Evolutionary conservation across 2,113 vertebrate genomes (phyloP).

Genomic region (Podocnemis expansa): DNA sequence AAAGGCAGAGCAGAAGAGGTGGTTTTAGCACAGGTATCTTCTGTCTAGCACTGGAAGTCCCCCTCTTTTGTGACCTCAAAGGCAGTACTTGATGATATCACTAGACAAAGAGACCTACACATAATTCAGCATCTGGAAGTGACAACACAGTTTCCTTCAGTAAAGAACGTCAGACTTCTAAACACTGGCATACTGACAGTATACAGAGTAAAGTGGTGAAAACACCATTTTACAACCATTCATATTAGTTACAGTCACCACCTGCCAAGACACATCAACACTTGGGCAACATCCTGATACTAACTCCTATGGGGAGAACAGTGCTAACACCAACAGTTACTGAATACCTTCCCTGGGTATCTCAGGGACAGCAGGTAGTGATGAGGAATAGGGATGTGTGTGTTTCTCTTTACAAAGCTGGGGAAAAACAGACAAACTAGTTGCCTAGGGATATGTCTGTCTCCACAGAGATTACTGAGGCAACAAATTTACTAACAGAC

Average conservation of each 20-base stretch:
- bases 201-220: neutral
- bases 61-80: neutral
- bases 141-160: neutral
- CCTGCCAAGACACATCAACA: neutral
- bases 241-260: neutral
- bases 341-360: neutral
- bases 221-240: neutral
- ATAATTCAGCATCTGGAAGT: neutral
- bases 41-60: neutral
- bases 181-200: neutral
- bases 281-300: fast-evolving
- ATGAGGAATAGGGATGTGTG: neutral
- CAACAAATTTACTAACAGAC: neutral
- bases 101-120: neutral
- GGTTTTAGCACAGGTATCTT: neutral
- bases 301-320: neutral
- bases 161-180: neutral
- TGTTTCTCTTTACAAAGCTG: neutral
- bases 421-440: neutral
- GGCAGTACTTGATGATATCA: neutral
- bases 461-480: neutral
- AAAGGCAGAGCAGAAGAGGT: neutral
- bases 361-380: neutral
- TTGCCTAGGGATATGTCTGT: neutral
- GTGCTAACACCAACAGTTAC: neutral